phyloP scores from a whole-genome alignment of 2,797 vertebrate genomes.

The Orientallactaga sibirica region DNA sequence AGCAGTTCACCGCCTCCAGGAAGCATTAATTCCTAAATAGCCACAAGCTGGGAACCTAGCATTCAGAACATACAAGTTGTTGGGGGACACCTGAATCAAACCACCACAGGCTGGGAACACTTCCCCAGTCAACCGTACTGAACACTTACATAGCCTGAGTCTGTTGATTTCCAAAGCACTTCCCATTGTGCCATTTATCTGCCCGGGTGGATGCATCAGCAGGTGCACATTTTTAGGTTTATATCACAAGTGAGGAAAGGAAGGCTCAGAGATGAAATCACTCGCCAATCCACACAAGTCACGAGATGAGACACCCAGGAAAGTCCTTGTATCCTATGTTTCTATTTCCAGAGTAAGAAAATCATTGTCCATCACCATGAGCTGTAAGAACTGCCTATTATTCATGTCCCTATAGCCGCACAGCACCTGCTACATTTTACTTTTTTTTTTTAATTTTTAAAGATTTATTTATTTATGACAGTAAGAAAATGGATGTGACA shows the following conservation, averaged over 20 bases:
- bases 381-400: neutral
- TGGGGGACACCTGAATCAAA: too few relatives aligned
- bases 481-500: too few relatives aligned
- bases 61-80: too few relatives aligned
- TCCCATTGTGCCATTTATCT: neutral
- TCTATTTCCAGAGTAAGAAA: neutral
- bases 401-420: too few relatives aligned
- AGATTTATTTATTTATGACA: too few relatives aligned
- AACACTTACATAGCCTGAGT: neutral
- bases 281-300: neutral
- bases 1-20: too few relatives aligned
- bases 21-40: too few relatives aligned
- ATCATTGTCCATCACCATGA: too few relatives aligned
- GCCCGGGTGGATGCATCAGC: too few relatives aligned
- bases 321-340: neutral
- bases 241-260: neutral
- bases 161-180: neutral
- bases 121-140: neutral
- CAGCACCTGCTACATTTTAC: neutral
- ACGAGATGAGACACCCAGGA: neutral
- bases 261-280: neutral
- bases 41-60: too few relatives aligned
- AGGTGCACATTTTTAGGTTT: neutral
- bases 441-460: neutral
- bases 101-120: too few relatives aligned